Evolutionary conservation across 53 echinoderm and acorn worm species (phyloP), one percentile per base, ranked within the genome.

Genomic region (Temnopleurus reevesii): DNA sequence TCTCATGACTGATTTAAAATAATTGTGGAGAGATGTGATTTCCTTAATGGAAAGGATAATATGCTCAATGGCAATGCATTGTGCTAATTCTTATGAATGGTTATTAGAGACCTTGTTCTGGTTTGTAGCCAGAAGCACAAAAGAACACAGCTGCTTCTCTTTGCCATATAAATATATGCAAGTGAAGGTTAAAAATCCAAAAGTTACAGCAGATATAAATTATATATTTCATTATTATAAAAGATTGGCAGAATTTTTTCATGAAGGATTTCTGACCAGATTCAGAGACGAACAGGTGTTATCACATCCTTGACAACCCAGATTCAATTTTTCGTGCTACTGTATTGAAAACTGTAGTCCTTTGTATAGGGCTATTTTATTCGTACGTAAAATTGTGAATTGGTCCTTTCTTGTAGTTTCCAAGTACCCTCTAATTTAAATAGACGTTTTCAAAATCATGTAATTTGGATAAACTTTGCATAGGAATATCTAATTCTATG

Each of bases 221-320:
- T 38, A 71, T n/a, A n/a, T n/a, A n/a, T 71, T 71, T 27, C 71
- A 71, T 71, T 38, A 71, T 71, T 8, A 66, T 36, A n/a, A 8
- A 6, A 38, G 19, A 41, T 71, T 71, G 36, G 36, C 71, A 71
- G 36, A 23, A 71, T n/a, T n/a, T 71, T 71, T 41, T 41, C 12
- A 41, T n/a, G 7, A 7, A 38, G 38, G 38, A 71, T 19, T 19
- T 41, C 8, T 0, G 6, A 36, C 19, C 23, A 2, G 12, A 21
- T n/a, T 71, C 0, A 12, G 8, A 71, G 10, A 2, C 0, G 21
- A 21, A 18, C 71, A 71, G 71, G 38, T 71, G 71, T 43, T 0
- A n/a, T 71, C 0, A 71, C 38, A 71, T 71, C 38, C 41, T 71
- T 10, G 8, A 19, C 23, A 41, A 71, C 38, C 71, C 43, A 71